Conservation (phyloP, 2,888 invertebrate genomes). For the Strigamia crassipes region DNA sequence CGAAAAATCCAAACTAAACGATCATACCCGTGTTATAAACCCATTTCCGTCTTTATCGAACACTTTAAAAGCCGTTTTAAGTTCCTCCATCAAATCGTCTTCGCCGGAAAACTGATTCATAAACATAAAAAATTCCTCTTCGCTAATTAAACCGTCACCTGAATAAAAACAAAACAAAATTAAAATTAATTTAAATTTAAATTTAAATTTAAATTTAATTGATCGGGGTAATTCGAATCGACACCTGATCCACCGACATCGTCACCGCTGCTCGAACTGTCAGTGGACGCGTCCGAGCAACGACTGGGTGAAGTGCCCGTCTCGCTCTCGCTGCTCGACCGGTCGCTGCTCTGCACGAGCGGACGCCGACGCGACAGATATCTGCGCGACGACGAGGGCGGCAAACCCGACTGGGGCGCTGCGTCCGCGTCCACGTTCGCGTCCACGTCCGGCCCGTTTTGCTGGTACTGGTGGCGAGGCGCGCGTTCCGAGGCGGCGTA, state of each 20-base stretch:
- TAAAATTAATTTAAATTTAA: no score
- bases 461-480: not conserved
- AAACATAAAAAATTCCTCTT: slow-evolving; percentile 75
- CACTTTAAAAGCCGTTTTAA: slow-evolving; percentile 85
- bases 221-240: no score
- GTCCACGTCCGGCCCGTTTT: no score
- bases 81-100: slow-evolving; percentile 73
- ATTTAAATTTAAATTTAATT: no score
- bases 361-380: not conserved
- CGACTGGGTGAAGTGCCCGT: not conserved
- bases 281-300: not conserved
- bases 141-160: slow-evolving; percentile 77
- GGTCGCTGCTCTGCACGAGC: not conserved
- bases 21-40: slow-evolving; percentile 69
- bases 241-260: slow-evolving; percentile 17
- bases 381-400: not conserved
- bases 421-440: not conserved
- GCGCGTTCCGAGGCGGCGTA: not conserved
- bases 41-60: slow-evolving; percentile 90
- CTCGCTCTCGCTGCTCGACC: slow-evolving; percentile 43
- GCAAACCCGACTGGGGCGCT: not conserved
- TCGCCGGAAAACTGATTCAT: slow-evolving; percentile 49
- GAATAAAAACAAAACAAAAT: slow-evolving; percentile 50
- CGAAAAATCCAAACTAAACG: not conserved
- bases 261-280: not conserved